Conservation (phyloP, 2,113 vertebrate species). For the Oenanthe melanoleuca region DNA sequence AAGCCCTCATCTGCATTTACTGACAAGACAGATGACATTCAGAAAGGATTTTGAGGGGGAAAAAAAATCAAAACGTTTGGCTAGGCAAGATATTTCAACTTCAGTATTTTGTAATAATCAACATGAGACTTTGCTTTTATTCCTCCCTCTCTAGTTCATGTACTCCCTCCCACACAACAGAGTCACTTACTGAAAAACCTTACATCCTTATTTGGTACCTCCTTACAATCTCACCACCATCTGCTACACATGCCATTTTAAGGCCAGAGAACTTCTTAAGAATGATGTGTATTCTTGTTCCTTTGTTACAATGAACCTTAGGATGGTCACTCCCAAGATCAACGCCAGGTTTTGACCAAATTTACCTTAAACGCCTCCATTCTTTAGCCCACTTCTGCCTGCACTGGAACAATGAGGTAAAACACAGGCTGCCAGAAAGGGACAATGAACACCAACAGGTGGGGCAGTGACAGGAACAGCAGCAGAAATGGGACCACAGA, state of each 20-base stretch:
- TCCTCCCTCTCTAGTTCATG: background rate
- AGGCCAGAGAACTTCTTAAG: background rate
- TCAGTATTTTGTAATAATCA: background rate
- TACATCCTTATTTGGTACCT: background rate
- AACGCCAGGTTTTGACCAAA: background rate
- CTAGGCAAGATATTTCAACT: background rate
- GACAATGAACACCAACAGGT: background rate
- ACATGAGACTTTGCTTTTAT: background rate
- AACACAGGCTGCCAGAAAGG: background rate
- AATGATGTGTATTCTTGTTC: background rate
- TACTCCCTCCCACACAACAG: background rate
- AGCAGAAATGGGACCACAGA: background rate
- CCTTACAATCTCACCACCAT: background rate
- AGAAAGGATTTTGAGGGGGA: background rate
- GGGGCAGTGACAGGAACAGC: background rate
- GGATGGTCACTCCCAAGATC: accelerated
- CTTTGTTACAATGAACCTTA: background rate
- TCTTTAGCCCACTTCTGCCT: background rate
- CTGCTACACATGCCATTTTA: background rate
- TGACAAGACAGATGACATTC: background rate
- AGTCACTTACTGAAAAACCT: background rate
- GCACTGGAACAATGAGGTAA: background rate
- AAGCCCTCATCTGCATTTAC: background rate
- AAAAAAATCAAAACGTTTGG: background rate
- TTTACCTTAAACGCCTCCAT: background rate